phyloP scores from a whole-genome alignment of 2,888 invertebrate genomes.

The Drosophila macrospina region DNA sequence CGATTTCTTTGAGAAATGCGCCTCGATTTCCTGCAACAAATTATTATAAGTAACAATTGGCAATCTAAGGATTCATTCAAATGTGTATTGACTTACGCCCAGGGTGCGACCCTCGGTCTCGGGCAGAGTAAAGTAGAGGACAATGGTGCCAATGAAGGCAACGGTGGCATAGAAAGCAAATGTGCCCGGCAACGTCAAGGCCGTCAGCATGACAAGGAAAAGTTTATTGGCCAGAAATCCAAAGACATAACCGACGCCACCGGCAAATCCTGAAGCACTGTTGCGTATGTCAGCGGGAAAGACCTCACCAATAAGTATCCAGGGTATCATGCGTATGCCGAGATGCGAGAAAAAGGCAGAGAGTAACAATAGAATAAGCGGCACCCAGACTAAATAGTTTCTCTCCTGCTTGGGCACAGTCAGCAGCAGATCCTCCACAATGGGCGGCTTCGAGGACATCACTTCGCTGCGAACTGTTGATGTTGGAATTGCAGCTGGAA shows the following conservation, averaged over 20 bases:
- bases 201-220: slow-evolving; percentile 88
- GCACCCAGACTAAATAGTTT: slow-evolving; percentile 89
- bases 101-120: slow-evolving; percentile 93
- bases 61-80: neutral
- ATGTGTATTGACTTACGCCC: slow-evolving; percentile 67
- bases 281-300: slow-evolving; percentile 89
- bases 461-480: neutral
- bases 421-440: slow-evolving; percentile 76
- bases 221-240: slow-evolving; percentile 91
- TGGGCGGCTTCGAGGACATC: slow-evolving; percentile 46
- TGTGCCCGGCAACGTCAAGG: slow-evolving; percentile 89
- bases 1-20: slow-evolving; percentile 83
- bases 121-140: slow-evolving; percentile 90
- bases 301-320: slow-evolving; percentile 93
- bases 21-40: slow-evolving; percentile 82
- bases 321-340: slow-evolving; percentile 89
- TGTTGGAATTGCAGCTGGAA: neutral
- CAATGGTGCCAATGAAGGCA: slow-evolving; percentile 88
- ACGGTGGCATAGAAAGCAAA: slow-evolving; percentile 90
- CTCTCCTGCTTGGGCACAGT: slow-evolving; percentile 84
- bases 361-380: slow-evolving; percentile 88
- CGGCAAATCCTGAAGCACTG: slow-evolving; percentile 90
- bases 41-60: too few relatives aligned
- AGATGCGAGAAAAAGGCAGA: slow-evolving; percentile 90
- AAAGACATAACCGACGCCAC: slow-evolving; percentile 91